phyloP scores from a whole-genome alignment of 2,797 vertebrate species.

The Acrossocheilus wenchowensis region DNA sequence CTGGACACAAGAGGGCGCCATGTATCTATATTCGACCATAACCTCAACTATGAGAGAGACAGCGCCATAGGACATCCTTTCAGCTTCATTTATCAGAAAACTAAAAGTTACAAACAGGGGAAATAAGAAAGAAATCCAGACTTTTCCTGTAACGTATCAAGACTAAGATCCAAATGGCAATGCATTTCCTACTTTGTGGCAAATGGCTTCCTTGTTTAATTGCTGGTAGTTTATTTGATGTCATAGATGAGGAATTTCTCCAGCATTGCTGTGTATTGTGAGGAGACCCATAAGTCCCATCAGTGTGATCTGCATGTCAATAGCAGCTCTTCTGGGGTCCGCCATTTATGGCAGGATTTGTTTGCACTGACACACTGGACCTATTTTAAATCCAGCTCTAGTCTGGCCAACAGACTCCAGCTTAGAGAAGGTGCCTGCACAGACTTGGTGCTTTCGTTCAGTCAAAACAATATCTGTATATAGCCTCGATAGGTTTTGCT shows the following conservation, averaged over 20 bases:
- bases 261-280: constrained; percentile 19
- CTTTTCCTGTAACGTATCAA: not conserved
- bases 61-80: too few relatives aligned
- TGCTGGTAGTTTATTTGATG: not conserved
- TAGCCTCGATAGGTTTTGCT: not conserved
- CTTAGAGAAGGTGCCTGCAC: not conserved
- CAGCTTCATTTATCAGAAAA: not conserved
- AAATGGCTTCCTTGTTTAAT: not conserved
- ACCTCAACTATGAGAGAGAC: not conserved
- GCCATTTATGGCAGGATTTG: constrained; percentile 18
- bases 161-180: not conserved
- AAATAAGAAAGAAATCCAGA: not conserved
- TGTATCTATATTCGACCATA: not conserved
- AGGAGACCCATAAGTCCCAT: constrained; percentile 13
- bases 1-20: constrained; percentile 20
- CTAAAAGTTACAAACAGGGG: not conserved
- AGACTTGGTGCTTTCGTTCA: not conserved
- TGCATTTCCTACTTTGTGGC: not conserved
- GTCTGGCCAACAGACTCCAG: constrained; percentile 2
- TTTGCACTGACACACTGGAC: constrained; percentile 5
- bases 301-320: constrained; percentile 17
- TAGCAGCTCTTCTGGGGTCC: not conserved
- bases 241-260: not conserved
- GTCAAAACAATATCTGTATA: not conserved
- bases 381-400: constrained; percentile 1